Evolutionary conservation across 2,113 vertebrate species (phyloP), one percentile per base, ranked within the genome.

Genomic region (Leuciscus idus): DNA sequence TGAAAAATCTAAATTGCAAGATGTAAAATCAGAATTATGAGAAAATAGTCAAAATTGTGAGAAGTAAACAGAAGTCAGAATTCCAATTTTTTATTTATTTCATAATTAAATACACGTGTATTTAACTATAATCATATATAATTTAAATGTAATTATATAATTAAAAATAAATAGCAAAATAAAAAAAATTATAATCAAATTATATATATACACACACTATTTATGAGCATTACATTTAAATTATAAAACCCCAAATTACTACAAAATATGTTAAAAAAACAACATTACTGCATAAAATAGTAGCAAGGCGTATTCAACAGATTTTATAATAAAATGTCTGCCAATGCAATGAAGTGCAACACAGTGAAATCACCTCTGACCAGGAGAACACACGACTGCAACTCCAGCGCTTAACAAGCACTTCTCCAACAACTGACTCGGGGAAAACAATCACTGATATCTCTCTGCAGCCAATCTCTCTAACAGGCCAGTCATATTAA

Each of bases 401-500:
- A 81, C 83, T 75, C 81, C 81, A 33, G 33, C 33, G 33, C 33
- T 33, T 89, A 89, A 86, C 88, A 75, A 83, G 66, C 57, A 64
- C 68, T 75, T 80, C 36, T 74, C 55, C 43, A 33, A 59, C 75
- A 72, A 72, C 19, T 64, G 78, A 81, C 57, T 79, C 10, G 36
- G 78, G 46, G 83, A 85, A 64, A 82, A 83, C 83, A 88, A 83
- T 85, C 84, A 78, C 61, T 52, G 64, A 74, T 66, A 76, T 77
- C 81, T 81, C 50, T 43, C 73, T 81, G 82, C 82, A 81, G 87
- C 50, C 61, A 39, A 72, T 87, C 57, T 43, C 30, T 86, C 87
- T 48, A 84, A 68, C 62, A 77, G 66, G 43, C 87, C 50, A 80
- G 84, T 88, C 76, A 86, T 85, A 91, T 90, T 92, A 86, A 92